phyloP scores from a whole-genome alignment of 2,888 invertebrate species.

The Folsomia manolachei region DNA sequence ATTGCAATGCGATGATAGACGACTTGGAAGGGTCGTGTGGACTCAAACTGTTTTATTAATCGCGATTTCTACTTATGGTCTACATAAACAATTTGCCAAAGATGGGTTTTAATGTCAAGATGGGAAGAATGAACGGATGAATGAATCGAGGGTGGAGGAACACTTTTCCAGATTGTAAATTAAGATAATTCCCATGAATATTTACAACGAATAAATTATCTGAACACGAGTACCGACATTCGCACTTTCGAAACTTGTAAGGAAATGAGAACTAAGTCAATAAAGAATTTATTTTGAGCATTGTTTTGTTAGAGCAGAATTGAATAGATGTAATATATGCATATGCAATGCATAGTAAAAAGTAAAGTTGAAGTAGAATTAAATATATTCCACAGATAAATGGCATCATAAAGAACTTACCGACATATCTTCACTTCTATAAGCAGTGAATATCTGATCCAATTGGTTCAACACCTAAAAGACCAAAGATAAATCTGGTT shows the following conservation, averaged over 20 bases:
- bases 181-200: not conserved
- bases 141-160: not conserved
- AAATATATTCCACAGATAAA: no score
- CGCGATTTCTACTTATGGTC: not conserved
- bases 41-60: not conserved
- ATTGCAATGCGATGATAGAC: no score
- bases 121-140: not conserved
- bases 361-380: not conserved
- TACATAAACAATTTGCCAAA: conserved; percentile 9
- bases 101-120: conserved; percentile 21
- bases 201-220: not conserved
- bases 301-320: not conserved
- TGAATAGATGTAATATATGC: not conserved
- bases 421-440: conserved; percentile 73
- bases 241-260: not conserved
- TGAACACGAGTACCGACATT: not conserved
- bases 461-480: conserved; percentile 76
- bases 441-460: conserved; percentile 70
- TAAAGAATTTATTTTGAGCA: not conserved
- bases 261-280: no score
- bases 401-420: conserved; percentile 62
- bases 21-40: not conserved
- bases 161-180: conserved; percentile 12
- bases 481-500: no score
- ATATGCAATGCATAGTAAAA: not conserved